Evolutionary conservation across 2,797 vertebrate genomes (phyloP), one percentile per base, ranked within the genome.

Genomic region (Percopsis omiscomaycus): DNA sequence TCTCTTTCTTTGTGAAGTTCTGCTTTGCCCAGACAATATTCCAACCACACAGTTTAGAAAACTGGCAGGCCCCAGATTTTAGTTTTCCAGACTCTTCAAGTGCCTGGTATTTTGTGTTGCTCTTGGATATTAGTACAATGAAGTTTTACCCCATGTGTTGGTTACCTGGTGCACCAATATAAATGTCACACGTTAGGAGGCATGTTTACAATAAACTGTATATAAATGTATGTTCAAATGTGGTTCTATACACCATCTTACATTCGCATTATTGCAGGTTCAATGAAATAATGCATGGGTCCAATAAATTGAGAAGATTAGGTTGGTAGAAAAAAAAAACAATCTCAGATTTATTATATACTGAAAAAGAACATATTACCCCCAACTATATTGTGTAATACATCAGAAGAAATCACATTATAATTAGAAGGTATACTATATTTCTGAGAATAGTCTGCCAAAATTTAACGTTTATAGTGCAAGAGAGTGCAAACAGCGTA

Each of bases 141-240:
- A 70, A 5, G 61, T 78, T 74, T 73, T 6, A 75, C 73, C 75
- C 56, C 27, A 14, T 69, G 63, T 71, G 57, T 66, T 55, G 62
- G 53, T 54, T 13, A 53, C 69, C 77, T 68, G 55, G 42, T 75
- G 73, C 76, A 70, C 66, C 71, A 69, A 64, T 66, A 74, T 74
- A 15, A 78, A 77, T 82, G 78, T 84, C 70, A 78, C 29, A 37
- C 9, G 52, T 45, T 22, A 64, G 5, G 58, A 54, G 59, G 59
- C 8, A 64, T 61, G 81, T 89, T 84, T 87, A 84, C 85, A 89
- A 85, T 90, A 90, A 89, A 90, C 63, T 89, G 83, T 90, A 85
- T 85, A 80, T 87, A 89, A 82, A 72, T 56, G 65, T 57, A 58
- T 32, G 10, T 16, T 64, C 50, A 50, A 10, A 37, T 73, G 22